Base-by-base conservation (phyloP, 2,113 vertebrate genomes). In the Takifugu bimaculatus region DNA sequence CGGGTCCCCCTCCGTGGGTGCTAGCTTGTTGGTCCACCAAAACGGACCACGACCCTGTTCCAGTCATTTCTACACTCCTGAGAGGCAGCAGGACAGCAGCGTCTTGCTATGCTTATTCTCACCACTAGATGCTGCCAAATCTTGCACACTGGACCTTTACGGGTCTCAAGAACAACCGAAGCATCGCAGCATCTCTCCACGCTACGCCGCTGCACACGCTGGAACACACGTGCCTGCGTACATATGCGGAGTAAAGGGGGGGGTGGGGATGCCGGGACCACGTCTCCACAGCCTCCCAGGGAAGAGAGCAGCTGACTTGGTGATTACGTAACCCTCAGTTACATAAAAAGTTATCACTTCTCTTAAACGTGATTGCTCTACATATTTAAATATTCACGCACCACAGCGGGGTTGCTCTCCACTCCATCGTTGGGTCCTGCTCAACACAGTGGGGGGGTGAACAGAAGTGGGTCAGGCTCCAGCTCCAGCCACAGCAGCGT, bases 301-400 rank as follows among this genome's bases (percentile, higher is more conserved):
- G 64, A 74, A 50, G 6, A 60, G 58, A 77, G 74, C 63, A 69
- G 74, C 71, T 57, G 75, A 85, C 61, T 49, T 53, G 42, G 26
- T 54, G 74, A 58, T 88, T 84, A 85, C 77, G 77, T 81, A 87
- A 88, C 58, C 13, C 42, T 14, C 57, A 43, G 72, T 83, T 83
- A 87, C 69, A 66, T 85, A 82, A 85, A 20, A 80, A 75, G 44
- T 79, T 72, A 73, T 65, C 72, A 9, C 54, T 68, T 63, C 49
- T 74, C 57, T 67, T 69, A 56, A 79, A 81, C 62, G 78, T 57
- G 54, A 52, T 20, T 50, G 39, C 25, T 54, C 50, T 54, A 63
- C 77, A 60, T 43, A 62, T 63, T 68, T n/a, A 54, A 51, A 39
- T 39, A 39, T 39, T 39, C 2, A 39, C 7, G 35, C 35, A 10